These are phyloP conservation scores for Falco berigora DNA, from an alignment of 2,797 vertebrate species.

Conservation along the genomic window DNA sequence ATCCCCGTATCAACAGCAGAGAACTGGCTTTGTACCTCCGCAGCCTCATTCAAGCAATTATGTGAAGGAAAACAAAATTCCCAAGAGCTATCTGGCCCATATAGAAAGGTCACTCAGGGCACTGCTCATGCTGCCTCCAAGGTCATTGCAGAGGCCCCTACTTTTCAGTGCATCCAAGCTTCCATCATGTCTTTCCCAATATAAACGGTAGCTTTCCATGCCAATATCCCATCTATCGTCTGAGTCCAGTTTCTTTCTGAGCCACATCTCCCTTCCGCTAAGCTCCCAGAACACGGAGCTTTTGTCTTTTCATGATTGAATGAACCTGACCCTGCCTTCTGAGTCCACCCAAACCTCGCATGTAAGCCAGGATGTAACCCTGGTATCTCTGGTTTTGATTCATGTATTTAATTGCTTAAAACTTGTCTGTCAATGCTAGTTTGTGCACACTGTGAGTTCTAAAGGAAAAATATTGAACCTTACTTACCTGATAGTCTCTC, in stretches of 20 bases:
- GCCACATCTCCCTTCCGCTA: not conserved
- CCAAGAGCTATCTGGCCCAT: not conserved
- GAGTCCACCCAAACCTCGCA: not conserved
- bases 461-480: not conserved
- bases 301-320: not conserved
- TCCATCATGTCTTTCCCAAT: fast-evolving
- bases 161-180: not conserved
- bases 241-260: not conserved
- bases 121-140: not conserved
- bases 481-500: not conserved
- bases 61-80: not conserved
- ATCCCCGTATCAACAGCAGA: not conserved
- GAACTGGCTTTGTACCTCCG: not conserved
- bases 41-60: not conserved
- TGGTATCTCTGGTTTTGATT: not conserved
- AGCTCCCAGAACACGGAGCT: not conserved
- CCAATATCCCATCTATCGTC: not conserved
- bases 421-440: not conserved
- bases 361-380: not conserved
- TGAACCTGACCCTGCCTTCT: not conserved
- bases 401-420: not conserved
- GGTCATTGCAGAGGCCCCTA: not conserved
- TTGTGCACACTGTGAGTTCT: not conserved
- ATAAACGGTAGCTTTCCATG: not conserved
- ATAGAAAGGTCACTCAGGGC: not conserved